Conservation (phyloP, 2,113 vertebrate species). For the Macroglossus sobrinus region DNA sequence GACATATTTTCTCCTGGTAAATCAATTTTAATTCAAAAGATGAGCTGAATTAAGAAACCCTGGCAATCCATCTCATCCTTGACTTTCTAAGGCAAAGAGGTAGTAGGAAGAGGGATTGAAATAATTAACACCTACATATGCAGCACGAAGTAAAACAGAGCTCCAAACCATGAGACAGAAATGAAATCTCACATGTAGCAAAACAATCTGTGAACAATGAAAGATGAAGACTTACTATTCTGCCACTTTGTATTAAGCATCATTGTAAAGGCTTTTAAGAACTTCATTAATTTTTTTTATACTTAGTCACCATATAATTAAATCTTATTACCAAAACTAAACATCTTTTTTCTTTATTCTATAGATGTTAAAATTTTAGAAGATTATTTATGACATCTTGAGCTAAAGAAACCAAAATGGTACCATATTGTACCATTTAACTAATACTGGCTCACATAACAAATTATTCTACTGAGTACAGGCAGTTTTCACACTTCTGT, state of each 20-base stretch:
- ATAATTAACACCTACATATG: neutral
- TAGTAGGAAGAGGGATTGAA: neutral
- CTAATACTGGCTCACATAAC: neutral
- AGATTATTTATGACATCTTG: neutral
- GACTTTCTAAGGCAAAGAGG: neutral
- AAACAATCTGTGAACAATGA: neutral
- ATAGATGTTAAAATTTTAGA: neutral
- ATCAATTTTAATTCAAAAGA: neutral
- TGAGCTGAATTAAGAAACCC: neutral
- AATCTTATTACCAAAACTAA: neutral
- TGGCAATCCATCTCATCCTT: neutral
- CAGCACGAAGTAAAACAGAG: neutral
- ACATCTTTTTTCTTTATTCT: neutral
- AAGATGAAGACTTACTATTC: neutral
- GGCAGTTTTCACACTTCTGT: constrained; percentile 24
- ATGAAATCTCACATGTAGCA: neutral
- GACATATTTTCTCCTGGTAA: neutral
- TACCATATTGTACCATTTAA: neutral
- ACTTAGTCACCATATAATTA: neutral
- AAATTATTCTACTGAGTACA: constrained; percentile 1
- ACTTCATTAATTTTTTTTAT: neutral
- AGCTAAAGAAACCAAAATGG: neutral
- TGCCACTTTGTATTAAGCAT: neutral
- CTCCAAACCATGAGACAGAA: fast-evolving
- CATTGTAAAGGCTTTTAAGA: neutral